Conservation (phyloP, 1,140 invertebrate genomes). For the Eufriesea mexicana region DNA sequence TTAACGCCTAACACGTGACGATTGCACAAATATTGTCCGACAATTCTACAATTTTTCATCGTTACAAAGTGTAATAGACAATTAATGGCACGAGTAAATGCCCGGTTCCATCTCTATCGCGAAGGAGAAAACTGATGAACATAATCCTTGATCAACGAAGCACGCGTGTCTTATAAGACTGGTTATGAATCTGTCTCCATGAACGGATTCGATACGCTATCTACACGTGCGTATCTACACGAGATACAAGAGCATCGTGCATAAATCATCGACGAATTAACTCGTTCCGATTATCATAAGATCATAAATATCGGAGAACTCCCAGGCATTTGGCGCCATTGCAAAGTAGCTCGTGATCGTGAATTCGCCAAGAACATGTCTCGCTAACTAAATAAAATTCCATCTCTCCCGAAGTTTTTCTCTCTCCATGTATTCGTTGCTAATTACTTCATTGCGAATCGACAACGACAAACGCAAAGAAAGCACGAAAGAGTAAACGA, state of each 20-base stretch:
- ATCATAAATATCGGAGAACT: background rate
- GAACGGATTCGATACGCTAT: background rate
- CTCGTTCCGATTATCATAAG: background rate
- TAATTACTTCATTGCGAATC: too few relatives aligned
- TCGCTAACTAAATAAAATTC: background rate
- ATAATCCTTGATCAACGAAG: background rate
- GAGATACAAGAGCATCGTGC: background rate
- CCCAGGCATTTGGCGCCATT: too few relatives aligned
- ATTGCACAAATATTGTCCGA: slow-evolving; percentile 22
- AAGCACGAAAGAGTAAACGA: background rate
- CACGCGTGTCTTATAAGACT: background rate
- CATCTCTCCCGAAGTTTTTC: background rate
- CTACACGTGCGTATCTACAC: background rate
- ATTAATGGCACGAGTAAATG: too few relatives aligned
- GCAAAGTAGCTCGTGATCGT: background rate
- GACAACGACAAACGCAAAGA: background rate
- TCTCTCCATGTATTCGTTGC: background rate
- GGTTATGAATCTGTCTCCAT: background rate
- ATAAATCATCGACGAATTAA: background rate
- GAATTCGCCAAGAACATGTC: background rate
- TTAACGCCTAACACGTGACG: slow-evolving; percentile 46
- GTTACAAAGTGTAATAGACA: background rate
- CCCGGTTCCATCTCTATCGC: background rate
- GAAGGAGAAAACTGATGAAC: background rate
- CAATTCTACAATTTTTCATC: background rate